Evolutionary conservation across 2,888 invertebrate genomes (phyloP), one percentile per base, ranked within the genome.

Genomic region (Phalera bucephala): DNA sequence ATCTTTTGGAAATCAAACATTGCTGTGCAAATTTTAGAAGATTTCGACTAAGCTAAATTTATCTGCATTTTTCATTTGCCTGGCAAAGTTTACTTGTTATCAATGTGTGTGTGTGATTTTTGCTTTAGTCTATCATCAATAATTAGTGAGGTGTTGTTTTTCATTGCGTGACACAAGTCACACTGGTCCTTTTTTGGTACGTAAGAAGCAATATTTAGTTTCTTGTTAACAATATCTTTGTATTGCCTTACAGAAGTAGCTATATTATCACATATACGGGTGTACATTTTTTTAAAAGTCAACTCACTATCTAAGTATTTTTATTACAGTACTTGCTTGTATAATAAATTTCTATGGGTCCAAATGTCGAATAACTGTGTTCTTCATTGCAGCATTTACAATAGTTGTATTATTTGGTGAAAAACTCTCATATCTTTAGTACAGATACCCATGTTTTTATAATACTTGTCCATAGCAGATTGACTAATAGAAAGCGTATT

Each of bases 1-100:
- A 45, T 39, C 34, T 45, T 41, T 41, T 45, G 41, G 17, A 42
- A 39, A 9, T 36, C 42, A 42, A 42, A 42, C 35, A 33, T 43
- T 13, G 38, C 35, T 25, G 28, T 32, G 26, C 36, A 40, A 34
- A 45, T 35, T 31, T 44, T 33, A 31, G 22, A 33, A 30, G 40
- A 29, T 34, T 40, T 40, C 21, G 40, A 41, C 31, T 45, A 38
- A 39, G 46, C 41, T 39, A 36, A 39, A 31, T 45, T 45, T 45
- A 31, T 45, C 41, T 17, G 21, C 21, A 21, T 31, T 36, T 39
- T 39, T 45, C 10, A 45, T 33, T 13, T 39, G 13, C 22, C 58
- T 36, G 33, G 40, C 44, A 35, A 35, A 28, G 12, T 36, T 45
- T 49, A n/a, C n/a, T 58, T 27, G 15, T 51, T 46, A 8, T 36